phyloP scores from a whole-genome alignment of 2,888 invertebrate genomes.

The Patella depressa region DNA sequence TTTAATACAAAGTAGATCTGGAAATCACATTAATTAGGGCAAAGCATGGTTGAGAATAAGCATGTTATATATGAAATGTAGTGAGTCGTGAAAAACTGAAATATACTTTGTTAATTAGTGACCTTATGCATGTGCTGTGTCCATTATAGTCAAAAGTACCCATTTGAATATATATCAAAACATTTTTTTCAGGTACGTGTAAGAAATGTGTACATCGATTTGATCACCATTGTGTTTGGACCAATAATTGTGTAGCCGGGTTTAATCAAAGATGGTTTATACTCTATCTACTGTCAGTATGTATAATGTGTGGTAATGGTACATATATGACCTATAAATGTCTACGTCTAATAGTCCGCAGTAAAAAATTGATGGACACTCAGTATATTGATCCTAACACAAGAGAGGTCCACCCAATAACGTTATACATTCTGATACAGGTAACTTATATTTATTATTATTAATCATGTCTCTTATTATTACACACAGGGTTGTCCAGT shows the following conservation, averaged over 20 bases:
- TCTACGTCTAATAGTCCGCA: conserved; percentile 49
- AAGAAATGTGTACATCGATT: conserved; percentile 67
- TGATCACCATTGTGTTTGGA: conserved; percentile 71
- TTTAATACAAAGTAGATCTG: too few species aligned
- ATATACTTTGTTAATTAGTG: too few species aligned
- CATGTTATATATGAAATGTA: too few species aligned
- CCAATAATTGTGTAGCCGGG: conserved; percentile 69
- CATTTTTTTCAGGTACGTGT: conserved; percentile 58
- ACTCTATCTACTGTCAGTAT: conserved; percentile 59
- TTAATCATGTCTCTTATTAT: not conserved
- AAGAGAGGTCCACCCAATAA: conserved; percentile 55
- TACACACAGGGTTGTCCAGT: too few species aligned
- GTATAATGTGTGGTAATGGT: conserved; percentile 61
- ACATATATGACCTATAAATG: conserved; percentile 53
- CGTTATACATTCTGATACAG: conserved; percentile 59
- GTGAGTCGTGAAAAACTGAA: too few species aligned
- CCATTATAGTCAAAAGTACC: not conserved
- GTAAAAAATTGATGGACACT: conserved; percentile 52
- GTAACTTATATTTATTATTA: conserved; percentile 51
- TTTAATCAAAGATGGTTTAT: conserved; percentile 67
- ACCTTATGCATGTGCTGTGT: not conserved
- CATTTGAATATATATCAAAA: not conserved
- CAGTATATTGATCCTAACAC: conserved; percentile 50
- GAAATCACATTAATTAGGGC: too few species aligned
- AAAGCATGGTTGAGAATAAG: too few species aligned